phyloP scores from a whole-genome alignment of 1,140 invertebrate species.

The Pectinophora gossypiella region DNA sequence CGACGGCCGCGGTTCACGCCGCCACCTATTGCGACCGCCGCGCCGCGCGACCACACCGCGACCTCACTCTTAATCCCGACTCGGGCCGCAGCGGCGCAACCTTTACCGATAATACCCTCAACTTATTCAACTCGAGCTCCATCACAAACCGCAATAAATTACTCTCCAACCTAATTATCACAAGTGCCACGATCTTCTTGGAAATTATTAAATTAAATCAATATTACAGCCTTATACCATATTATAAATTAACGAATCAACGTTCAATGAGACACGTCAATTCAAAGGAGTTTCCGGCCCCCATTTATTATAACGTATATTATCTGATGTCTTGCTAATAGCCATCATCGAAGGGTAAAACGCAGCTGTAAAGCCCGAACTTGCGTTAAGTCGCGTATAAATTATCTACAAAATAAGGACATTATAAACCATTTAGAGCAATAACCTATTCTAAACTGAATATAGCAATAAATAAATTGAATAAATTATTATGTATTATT shows the following conservation, averaged over 20 bases:
- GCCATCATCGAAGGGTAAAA: slow-evolving; percentile 48
- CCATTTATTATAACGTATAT: no score
- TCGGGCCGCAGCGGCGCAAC: neutral
- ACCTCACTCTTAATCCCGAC: slow-evolving; percentile 17
- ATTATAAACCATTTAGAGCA: slow-evolving; percentile 71
- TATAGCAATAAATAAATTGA: slow-evolving; percentile 61
- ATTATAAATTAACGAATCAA: slow-evolving; percentile 14
- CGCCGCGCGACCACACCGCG: slow-evolving; percentile 7
- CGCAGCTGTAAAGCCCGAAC: slow-evolving; percentile 44
- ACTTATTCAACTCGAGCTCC: neutral
- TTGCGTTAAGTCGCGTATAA: no score
- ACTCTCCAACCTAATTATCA: slow-evolving; percentile 3
- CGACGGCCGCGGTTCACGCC: slow-evolving; percentile 6
- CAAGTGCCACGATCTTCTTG: no score
- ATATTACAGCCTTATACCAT: no score
- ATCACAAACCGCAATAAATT: neutral
- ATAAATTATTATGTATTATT: slow-evolving; percentile 64
- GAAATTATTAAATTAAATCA: no score
- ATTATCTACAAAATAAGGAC: slow-evolving; percentile 67
- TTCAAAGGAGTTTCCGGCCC: slow-evolving; percentile 47
- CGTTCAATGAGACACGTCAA: slow-evolving; percentile 24
- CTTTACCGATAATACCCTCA: neutral
- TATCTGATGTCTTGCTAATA: slow-evolving; percentile 62
- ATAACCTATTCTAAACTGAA: slow-evolving; percentile 57
- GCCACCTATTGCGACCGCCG: neutral